Conservation (phyloP, 1,140 invertebrate species). For the Goniozus legneri region DNA sequence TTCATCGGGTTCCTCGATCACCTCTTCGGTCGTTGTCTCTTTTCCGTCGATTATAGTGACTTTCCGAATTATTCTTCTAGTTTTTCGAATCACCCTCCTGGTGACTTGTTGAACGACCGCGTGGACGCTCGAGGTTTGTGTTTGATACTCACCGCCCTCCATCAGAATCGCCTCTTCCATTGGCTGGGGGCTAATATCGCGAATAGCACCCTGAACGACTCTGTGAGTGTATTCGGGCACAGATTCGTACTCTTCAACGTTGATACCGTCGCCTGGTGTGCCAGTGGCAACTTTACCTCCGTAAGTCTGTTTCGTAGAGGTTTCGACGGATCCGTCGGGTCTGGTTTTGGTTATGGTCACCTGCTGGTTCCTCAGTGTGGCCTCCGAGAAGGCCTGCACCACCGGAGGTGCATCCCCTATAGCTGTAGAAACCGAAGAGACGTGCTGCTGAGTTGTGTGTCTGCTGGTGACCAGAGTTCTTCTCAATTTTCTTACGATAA, state of each 20-base stretch:
- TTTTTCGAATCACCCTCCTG: conserved; percentile 70
- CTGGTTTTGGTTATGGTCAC: conserved; percentile 60
- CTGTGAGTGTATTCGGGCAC: conserved; percentile 57
- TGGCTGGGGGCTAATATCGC: conserved; percentile 30
- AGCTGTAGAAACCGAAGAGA: conserved; percentile 40
- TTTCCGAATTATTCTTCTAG: conserved; percentile 68
- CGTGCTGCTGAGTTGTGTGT: conserved; percentile 48
- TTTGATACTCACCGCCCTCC: conserved; percentile 47
- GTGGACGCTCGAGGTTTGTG: conserved; percentile 62
- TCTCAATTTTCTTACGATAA: conserved; percentile 67
- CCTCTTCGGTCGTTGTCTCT: conserved; percentile 76
- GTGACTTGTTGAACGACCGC: conserved; percentile 78
- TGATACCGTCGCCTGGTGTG: conserved; percentile 59
- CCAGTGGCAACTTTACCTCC: conserved; percentile 62
- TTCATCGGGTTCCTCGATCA: conserved; percentile 79
- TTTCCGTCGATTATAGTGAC: conserved; percentile 78
- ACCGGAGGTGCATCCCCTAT: conserved; percentile 49
- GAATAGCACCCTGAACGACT: conserved; percentile 40
- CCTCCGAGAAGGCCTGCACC: conserved; percentile 63
- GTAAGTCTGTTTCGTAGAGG: conserved; percentile 60
- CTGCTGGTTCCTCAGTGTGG: conserved; percentile 62
- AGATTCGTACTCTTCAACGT: conserved; percentile 63
- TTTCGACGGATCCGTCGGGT: conserved; percentile 62
- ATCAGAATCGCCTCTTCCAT: conserved; percentile 26
- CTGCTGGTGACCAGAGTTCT: conserved; percentile 49